Evolutionary conservation across 2,888 invertebrate species (phyloP), one percentile per base, ranked within the genome.

Genomic region (Pocota personata): DNA sequence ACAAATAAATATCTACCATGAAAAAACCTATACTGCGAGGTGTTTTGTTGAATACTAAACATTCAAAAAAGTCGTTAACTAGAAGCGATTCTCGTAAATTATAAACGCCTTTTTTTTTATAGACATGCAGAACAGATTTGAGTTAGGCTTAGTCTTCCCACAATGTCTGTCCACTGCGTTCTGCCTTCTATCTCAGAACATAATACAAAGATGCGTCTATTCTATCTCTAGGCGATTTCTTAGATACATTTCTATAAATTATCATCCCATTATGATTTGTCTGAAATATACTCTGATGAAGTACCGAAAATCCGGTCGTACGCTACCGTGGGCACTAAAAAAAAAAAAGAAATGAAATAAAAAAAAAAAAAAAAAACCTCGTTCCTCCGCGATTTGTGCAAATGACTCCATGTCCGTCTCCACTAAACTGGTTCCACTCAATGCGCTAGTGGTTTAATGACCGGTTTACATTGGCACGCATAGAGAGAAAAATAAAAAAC

Each of bases 391-490:
- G 55, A 21, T 55, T 55, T 48, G 55, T 55, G 71, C 62, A 78
- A 78, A 78, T 52, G 78, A 57, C 78, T 62, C 16, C 32, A 50
- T 55, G 69, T 72, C 50, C 72, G 60, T 73, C 62, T 27, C 52
- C 57, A 55, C 24, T 64, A 57, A 79, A 79, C 78, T 46, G 78
- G 78, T 79, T 79, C 71, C 64, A 30, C 62, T 72, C 71, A 64
- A 46, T 78, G 62, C 43, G 52, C 48, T 64, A 62, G 52, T 79
- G 71, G 78, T 79, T 79, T 55, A 79, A 79, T 79, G 78, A 79
- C 71, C 78, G 78, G 71, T 79, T 79, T 72, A 71, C 78, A 71
- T 72, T 79, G 62, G 71, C 64, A 79, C 78, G 78, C 71, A 79
- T 72, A 60, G 27, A 62, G 8, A 12, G 12, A 52, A 40, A 27